Evolutionary conservation across 2,797 vertebrate genomes (phyloP).

Genomic region (Sebastes minor): DNA sequence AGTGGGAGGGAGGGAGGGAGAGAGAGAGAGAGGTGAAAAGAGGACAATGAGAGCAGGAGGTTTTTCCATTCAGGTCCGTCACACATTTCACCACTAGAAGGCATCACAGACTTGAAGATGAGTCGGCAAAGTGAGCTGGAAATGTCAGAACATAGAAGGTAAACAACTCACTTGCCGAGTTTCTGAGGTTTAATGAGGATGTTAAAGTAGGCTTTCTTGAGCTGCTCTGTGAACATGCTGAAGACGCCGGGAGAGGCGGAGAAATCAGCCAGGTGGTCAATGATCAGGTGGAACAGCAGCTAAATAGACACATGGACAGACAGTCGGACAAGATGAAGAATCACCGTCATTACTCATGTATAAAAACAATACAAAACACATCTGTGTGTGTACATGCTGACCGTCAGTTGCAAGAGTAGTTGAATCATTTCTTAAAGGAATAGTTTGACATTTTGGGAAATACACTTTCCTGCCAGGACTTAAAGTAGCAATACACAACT

Average conservation of each 20-base stretch:
- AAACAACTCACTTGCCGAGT: conserved; percentile 87
- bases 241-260: conserved; percentile 89
- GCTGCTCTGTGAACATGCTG: conserved; percentile 93
- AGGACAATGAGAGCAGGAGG: neutral
- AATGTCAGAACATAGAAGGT: neutral
- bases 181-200: conserved; percentile 95
- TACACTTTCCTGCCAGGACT: neutral
- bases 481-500: neutral
- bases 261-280: conserved; percentile 93
- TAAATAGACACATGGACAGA: conserved; percentile 55
- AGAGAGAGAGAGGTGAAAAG: neutral
- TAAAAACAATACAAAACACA: neutral
- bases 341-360: neutral
- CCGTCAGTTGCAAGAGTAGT: neutral
- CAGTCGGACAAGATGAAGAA: neutral
- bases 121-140: neutral
- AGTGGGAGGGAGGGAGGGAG: neutral
- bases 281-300: conserved; percentile 94
- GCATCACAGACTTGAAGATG: conserved; percentile 48
- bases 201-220: conserved; percentile 98
- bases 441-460: neutral
- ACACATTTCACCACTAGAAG: conserved; percentile 66
- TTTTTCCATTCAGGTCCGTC: conserved; percentile 2
- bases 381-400: neutral
- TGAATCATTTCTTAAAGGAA: neutral